phyloP scores from a whole-genome alignment of 1,140 invertebrate species.

The Amphibalanus amphitrite region DNA sequence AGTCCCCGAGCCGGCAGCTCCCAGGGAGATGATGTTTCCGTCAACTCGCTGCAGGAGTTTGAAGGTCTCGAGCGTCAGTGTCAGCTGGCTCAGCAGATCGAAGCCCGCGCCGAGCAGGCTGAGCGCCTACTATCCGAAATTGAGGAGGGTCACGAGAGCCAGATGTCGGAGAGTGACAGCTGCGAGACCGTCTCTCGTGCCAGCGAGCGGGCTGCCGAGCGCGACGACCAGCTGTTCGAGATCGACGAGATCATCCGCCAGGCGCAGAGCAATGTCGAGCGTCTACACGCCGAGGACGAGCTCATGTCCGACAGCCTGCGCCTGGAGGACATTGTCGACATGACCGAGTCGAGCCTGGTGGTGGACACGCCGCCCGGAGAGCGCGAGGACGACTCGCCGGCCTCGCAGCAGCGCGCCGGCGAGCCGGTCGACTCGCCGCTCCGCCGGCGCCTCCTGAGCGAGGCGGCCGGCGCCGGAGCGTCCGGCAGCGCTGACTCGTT shows the following conservation, averaged over 20 bases:
- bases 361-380: conserved; percentile 17
- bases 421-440: conserved; percentile 9
- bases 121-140: conserved; percentile 53
- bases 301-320: conserved; percentile 15
- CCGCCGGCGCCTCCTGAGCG: conserved; percentile 18
- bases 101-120: conserved; percentile 65
- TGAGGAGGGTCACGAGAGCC: conserved; percentile 44
- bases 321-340: conserved; percentile 16
- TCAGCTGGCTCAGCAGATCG: conserved; percentile 58
- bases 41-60: conserved; percentile 88
- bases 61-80: conserved; percentile 79
- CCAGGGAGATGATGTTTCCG: conserved; percentile 71
- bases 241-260: conserved; percentile 54
- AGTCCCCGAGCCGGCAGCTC: conserved; percentile 16
- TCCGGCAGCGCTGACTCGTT: conserved; percentile 30
- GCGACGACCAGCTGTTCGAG: conserved; percentile 51
- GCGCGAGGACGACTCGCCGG: conserved; percentile 6
- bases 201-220: conserved; percentile 30
- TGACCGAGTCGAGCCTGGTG: conserved; percentile 15
- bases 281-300: background rate
- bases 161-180: conserved; percentile 43
- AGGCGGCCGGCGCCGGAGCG: conserved; percentile 16
- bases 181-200: conserved; percentile 41
- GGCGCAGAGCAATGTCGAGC: conserved; percentile 44
- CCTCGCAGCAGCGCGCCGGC: background rate